Base-by-base conservation (phyloP, 2,113 vertebrate species). In the Sitta europaea region DNA sequence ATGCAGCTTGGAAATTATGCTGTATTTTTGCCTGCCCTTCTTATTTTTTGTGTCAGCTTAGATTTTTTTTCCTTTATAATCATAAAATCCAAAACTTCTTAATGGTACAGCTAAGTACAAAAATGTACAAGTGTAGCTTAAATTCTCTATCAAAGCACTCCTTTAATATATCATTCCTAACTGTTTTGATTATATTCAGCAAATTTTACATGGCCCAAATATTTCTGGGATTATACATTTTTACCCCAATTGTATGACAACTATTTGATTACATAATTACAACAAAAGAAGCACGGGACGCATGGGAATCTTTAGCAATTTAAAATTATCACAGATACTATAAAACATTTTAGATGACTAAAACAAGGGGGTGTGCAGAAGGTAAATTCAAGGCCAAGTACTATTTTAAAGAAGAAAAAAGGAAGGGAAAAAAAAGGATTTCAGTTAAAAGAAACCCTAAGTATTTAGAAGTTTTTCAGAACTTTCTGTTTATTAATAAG, bases 341-440 rank as follows among this genome's bases (percentile, higher is more conserved):
- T 57, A 53, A 86, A 70, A 73, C 3, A 35, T 54, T 78, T 96
- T 23, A 65, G 18, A 59, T 3, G 1, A 54, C 70, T 90, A 70
- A 94, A 82, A 68, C 7, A 93, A 82, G 18, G 24, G 45, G 3
- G 16, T 65, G 12, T 22, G 12, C 16, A 76, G 29, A 81, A 75
- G 13, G 24, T 31, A 89, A 81, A 88, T 61, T 82, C 35, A 89
- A 74, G 53, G 31, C 7, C 29, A 79, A 65, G n/a, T 23, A 75
- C 7, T 7, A 10, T 75, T 77, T 40, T 4, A 78, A 79, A 66
- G 1, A 6, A 19, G 36, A 55, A 45, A 47, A 33, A 23, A 13
- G 0, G 0, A 25, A 33, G 6, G 9, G 1, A 14, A 65, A 40
- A 40, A 45, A 36, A 19, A 40, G 6, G 4, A 63, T 50, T 79